phyloP scores from a whole-genome alignment of 2,113 vertebrate species.

The Labrus mixtus region DNA sequence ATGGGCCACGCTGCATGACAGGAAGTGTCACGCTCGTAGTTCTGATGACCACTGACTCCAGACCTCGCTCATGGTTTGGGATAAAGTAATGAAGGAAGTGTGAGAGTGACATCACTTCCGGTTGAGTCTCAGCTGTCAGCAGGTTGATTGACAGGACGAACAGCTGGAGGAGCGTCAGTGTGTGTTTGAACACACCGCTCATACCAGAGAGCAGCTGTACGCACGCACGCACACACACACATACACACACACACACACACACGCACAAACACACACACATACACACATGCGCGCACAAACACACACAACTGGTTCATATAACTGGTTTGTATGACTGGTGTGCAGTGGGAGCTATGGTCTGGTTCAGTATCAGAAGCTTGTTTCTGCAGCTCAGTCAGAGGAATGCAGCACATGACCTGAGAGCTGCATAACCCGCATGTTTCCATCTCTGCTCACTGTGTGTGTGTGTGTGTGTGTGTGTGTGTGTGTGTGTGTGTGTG shows the following conservation, averaged over 20 bases:
- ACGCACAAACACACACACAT: not conserved
- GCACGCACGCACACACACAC: not conserved
- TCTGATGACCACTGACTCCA: too few species aligned
- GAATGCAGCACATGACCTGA: constrained; percentile 55
- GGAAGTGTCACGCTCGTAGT: too few species aligned
- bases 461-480: too few species aligned
- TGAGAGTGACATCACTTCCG: constrained; percentile 10
- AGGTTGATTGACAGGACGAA: constrained; percentile 22
- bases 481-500: too few species aligned
- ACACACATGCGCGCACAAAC: too few species aligned
- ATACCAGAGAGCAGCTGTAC: constrained; percentile 23
- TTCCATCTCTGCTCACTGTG: constrained; percentile 28
- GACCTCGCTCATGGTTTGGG: too few species aligned
- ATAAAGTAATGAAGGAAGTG: not conserved
- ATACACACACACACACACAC: too few species aligned
- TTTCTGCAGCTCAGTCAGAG: constrained; percentile 31
- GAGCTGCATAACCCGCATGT: constrained; percentile 49
- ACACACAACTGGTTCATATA: too few species aligned
- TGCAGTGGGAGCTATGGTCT: not conserved
- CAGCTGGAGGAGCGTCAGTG: constrained; percentile 17
- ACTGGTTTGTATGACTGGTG: not conserved
- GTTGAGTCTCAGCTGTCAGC: not conserved
- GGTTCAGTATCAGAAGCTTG: not conserved
- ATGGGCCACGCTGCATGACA: too few species aligned
- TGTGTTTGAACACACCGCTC: constrained; percentile 24